Evolutionary conservation across 2,113 vertebrate genomes (phyloP), one percentile per base, ranked within the genome.

Genomic region (Peromyscus leucopus): DNA sequence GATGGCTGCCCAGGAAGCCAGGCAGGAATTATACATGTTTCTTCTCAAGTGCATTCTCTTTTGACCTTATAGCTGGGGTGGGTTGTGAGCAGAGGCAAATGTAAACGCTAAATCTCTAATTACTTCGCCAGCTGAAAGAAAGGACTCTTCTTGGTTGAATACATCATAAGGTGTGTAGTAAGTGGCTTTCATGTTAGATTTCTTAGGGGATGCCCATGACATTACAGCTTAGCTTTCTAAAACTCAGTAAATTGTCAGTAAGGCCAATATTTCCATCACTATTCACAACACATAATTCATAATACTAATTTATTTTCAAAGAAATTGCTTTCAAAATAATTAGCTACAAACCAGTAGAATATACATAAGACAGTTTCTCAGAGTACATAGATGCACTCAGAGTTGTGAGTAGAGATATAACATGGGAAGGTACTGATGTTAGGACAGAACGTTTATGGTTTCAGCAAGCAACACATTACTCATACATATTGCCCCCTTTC

Each of bases 1-100:
- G 79, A 93, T 85, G 95, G 22, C 63, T 92, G 69, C 94, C 94
- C 95, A 96, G 96, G 92, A 93, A 96, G 57, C 65, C 63, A 88
- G 87, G 78, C 16, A 82, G 57, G 78, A 89, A 76, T 67, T 92
- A 42, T 42, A 17, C 39, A 92, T 92, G 59, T 86, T 96, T 97
- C 46, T 55, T 93, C 76, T 94, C 33, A 96, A 61, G 82, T 91
- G 90, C 61, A 61, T 57, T 69, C 12, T 57, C 74, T 28, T 15
- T 82, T 96, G 57, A 31, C 48, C 55, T 95, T 95, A n/a, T 4
- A 85, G 5, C 22, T 59, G 61, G 55, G n/a, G 5, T 71, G 31
- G n/a, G 19, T 5, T 69, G 0, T 22, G 31, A 13, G 24, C 24
- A 36, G 26, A 31, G 9, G 1, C 0, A 6, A 79, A 84, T 48